phyloP scores from a whole-genome alignment of 2,888 invertebrate species.

The Cetonia aurata region DNA sequence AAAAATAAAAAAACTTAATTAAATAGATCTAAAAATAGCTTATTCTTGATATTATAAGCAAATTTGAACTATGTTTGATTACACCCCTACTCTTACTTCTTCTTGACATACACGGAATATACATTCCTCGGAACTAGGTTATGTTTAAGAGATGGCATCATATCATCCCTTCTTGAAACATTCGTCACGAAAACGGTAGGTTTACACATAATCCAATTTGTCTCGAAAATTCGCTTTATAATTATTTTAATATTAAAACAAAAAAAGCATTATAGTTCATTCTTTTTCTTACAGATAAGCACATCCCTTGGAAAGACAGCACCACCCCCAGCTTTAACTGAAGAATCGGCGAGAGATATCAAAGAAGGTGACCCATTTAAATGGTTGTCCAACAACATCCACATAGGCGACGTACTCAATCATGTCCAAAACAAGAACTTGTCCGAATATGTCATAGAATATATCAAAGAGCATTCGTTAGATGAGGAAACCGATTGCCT shows the following conservation, averaged over 20 bases:
- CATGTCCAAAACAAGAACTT: constrained; percentile 75
- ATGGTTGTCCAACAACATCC: constrained; percentile 76
- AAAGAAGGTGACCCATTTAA: constrained; percentile 67
- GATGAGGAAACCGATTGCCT: constrained; percentile 78
- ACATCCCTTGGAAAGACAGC: constrained; percentile 69
- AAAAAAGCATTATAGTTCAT: neutral
- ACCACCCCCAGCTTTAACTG: constrained; percentile 56
- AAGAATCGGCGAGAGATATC: constrained; percentile 53
- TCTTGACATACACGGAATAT: too few relatives aligned
- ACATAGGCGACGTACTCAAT: constrained; percentile 68
- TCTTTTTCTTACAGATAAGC: constrained; percentile 70
- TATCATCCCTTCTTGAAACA: too few relatives aligned
- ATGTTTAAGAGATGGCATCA: too few relatives aligned
- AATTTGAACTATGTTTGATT: too few relatives aligned
- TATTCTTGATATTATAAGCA: too few relatives aligned
- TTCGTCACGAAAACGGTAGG: too few relatives aligned
- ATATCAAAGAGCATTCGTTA: constrained; percentile 70
- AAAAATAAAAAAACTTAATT: too few relatives aligned
- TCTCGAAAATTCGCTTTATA: too few relatives aligned
- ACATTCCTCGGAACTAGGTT: too few relatives aligned
- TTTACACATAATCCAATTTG: too few relatives aligned
- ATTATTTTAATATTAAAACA: constrained; percentile 8
- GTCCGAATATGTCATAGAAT: constrained; percentile 73
- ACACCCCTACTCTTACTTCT: too few relatives aligned
- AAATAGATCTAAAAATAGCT: too few relatives aligned